Evolutionary conservation across 2,888 invertebrate genomes (phyloP).

Genomic region (Ennomos erosarius): DNA sequence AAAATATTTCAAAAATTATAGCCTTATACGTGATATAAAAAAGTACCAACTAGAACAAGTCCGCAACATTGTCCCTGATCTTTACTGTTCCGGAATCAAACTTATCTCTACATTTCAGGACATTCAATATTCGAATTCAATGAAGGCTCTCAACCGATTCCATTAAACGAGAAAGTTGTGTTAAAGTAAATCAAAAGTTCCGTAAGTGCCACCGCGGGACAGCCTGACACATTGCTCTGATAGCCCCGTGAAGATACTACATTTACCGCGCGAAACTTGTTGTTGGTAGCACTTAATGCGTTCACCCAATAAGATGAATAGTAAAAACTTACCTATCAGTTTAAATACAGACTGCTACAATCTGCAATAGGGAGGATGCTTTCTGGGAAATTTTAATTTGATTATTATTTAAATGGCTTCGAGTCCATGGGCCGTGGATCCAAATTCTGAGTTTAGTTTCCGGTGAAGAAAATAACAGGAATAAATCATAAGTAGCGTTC

Average conservation of each 20-base stretch:
- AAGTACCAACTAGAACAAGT: background rate
- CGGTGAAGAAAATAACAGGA: too few relatives aligned
- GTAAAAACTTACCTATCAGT: background rate
- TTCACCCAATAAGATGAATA: conserved; percentile 15
- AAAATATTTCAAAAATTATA: too few relatives aligned
- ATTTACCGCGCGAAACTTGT: conserved; percentile 20
- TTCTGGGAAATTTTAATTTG: too few relatives aligned
- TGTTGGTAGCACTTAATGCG: conserved; percentile 21
- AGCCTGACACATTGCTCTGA: conserved; percentile 65
- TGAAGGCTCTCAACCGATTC: conserved; percentile 37
- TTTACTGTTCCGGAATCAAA: conserved; percentile 19
- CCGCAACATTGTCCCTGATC: conserved; percentile 8
- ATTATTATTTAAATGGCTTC: too few relatives aligned
- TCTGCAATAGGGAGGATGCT: too few relatives aligned
- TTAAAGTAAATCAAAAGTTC: conserved; percentile 66
- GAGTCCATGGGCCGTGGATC: too few relatives aligned
- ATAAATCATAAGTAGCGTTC: too few relatives aligned
- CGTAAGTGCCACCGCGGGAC: conserved; percentile 65
- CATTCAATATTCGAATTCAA: conserved; percentile 20
- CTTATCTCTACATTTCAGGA: conserved; percentile 16
- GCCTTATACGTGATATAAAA: too few relatives aligned
- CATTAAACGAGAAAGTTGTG: conserved; percentile 47
- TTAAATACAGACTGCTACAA: too few relatives aligned
- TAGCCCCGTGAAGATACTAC: conserved; percentile 55
- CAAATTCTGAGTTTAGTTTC: too few relatives aligned